A percentile compares a stretch with the other conserved stretches of the same genome.
phyloP scores from a whole-genome alignment of 2,113 vertebrate species.

The Catagonus wagneri region DNA sequence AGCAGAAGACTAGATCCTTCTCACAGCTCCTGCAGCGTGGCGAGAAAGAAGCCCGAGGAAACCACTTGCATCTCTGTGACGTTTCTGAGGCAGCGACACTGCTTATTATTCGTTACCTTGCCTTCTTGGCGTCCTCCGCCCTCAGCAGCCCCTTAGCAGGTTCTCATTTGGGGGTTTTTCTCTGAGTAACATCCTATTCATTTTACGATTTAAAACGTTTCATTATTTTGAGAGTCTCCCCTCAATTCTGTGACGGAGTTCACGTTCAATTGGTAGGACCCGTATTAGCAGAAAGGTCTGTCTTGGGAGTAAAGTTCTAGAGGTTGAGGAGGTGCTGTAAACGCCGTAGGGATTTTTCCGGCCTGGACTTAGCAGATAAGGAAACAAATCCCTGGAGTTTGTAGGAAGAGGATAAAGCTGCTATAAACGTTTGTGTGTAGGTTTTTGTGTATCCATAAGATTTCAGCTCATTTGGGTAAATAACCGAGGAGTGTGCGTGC shows the following conservation, averaged over 20 bases:
- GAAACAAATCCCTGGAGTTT: constrained; percentile 2
- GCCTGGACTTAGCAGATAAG: not conserved
- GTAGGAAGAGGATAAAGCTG: constrained; percentile 35
- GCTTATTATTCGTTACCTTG: not conserved
- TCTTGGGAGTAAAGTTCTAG: not conserved
- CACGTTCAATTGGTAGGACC: not conserved
- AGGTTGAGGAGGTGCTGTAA: not conserved
- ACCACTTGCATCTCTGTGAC: not conserved
- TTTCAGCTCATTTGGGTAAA: constrained; percentile 37
- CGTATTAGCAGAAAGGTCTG: not conserved
- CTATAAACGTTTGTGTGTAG: not conserved
- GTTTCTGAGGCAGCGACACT: not conserved
- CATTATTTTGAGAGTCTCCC: not conserved
- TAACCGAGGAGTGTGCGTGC: not conserved
- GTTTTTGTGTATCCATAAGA: constrained; percentile 42
- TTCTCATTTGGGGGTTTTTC: not conserved
- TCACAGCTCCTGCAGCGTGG: not conserved
- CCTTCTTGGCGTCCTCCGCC: not conserved
- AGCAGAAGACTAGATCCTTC: not conserved
- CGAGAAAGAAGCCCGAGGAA: not conserved
- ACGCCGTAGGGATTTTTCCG: not conserved
- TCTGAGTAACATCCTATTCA: not conserved
- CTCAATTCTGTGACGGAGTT: not conserved
- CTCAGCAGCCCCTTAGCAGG: not conserved
- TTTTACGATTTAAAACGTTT: not conserved